Evolutionary conservation across 1,140 invertebrate species (phyloP).

Genomic region (Metopolophium dirhodum): DNA sequence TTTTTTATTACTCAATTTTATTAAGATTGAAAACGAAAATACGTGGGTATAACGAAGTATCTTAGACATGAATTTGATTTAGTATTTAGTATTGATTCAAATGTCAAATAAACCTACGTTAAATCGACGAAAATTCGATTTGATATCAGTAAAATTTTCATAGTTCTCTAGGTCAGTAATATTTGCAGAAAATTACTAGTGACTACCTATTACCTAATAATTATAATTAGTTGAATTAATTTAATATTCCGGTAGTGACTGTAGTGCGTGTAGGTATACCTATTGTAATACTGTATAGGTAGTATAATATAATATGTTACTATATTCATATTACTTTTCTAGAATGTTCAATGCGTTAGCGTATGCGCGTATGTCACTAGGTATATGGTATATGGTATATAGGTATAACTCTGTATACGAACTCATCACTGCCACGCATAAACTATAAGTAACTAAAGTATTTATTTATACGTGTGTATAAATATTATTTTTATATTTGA

Average conservation of each 20-base stretch:
- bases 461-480: neutral
- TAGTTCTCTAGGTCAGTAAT: neutral
- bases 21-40: neutral
- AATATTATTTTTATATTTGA: neutral
- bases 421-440: neutral
- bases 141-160: neutral
- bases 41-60: neutral
- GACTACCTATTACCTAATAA: neutral
- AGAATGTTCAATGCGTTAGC: neutral
- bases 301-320: neutral
- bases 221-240: neutral
- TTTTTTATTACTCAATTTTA: neutral
- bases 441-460: neutral
- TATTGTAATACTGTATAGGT: neutral
- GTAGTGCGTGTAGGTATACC: no score
- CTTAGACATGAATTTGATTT: neutral
- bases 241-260: neutral
- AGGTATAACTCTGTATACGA: neutral
- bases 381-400: neutral
- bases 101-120: no score
- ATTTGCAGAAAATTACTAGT: neutral
- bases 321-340: neutral
- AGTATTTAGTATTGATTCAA: neutral
- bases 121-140: neutral
- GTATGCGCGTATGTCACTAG: neutral